Evolutionary conservation across 2,113 vertebrate genomes (phyloP), one percentile per base, ranked within the genome.

Genomic region (Polyodon spathula): DNA sequence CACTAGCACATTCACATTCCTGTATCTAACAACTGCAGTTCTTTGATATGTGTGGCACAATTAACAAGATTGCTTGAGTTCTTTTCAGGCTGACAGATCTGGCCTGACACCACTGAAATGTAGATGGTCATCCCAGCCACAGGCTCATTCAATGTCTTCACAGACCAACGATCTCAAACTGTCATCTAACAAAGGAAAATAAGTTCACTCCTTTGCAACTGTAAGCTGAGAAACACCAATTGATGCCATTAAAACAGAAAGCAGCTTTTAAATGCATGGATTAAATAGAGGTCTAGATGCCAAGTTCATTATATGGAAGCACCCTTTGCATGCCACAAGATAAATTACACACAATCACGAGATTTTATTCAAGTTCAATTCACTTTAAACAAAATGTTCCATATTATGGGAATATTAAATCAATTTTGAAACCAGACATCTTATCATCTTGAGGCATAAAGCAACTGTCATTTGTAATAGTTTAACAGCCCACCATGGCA

Each of bases 41-140:
- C 61, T 70, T 64, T 59, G 27, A 59, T 6, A 53, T 62, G 5
- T 54, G 57, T 40, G 57, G 56, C 68, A 58, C 71, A 75, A 63
- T 71, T 74, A 71, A 63, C 66, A 63, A 63, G 69, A 70, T 57
- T 65, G 72, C 75, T 63, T 73, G 71, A 72, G 75, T 76, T 76
- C 62, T 73, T 65, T 58, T 62, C 58, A 59, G 61, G 58, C 74
- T 76, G 73, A 75, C 63, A 50, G 60, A 69, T 68, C 73, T 72
- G 66, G 71, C 73, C 72, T 67, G 63, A 66, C 69, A 58, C 59
- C 74, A 73, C 72, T 68, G 72, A 63, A 57, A 63, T 72, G 67
- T 82, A 81, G 82, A 81, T 81, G 76, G 76, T 79, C 78, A 74
- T 68, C 39, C 65, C 75, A 73, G 74, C 82, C 80, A 71, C 69